These are phyloP conservation scores for Sminthurinus aureus DNA, from an alignment of 2,888 invertebrate species.

Conservation along the genomic window DNA sequence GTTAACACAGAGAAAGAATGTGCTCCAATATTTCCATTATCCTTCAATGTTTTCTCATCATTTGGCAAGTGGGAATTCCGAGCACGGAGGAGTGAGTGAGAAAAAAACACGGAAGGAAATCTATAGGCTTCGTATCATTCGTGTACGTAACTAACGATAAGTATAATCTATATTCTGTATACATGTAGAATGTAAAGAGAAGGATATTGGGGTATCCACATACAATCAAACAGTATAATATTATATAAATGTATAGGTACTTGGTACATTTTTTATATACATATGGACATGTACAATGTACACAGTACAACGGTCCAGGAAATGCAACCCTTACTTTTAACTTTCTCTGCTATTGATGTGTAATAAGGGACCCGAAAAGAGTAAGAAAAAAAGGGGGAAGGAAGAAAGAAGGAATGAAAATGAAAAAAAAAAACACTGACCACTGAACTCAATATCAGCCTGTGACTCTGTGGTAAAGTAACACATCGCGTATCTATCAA, in stretches of 20 bases:
- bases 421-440: not conserved
- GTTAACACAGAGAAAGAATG: constrained; percentile 6
- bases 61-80: constrained; percentile 20
- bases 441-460: constrained; percentile 10
- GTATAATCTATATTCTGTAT: too few species aligned
- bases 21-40: constrained; percentile 22
- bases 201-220: not conserved
- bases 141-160: not conserved
- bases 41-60: constrained; percentile 16
- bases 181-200: not conserved
- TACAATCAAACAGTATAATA: too few species aligned
- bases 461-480: constrained; percentile 19
- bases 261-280: too few species aligned
- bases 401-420: not conserved
- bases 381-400: not conserved
- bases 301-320: not conserved
- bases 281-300: not conserved
- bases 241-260: too few species aligned
- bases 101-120: constrained; percentile 1
- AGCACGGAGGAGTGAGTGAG: not conserved
- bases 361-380: not conserved
- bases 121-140: not conserved
- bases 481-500: constrained; percentile 41
- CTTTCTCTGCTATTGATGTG: not conserved
- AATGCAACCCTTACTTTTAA: too few species aligned